Conservation (phyloP, 1,140 invertebrate genomes). For the Leptopilina boulardi region DNA sequence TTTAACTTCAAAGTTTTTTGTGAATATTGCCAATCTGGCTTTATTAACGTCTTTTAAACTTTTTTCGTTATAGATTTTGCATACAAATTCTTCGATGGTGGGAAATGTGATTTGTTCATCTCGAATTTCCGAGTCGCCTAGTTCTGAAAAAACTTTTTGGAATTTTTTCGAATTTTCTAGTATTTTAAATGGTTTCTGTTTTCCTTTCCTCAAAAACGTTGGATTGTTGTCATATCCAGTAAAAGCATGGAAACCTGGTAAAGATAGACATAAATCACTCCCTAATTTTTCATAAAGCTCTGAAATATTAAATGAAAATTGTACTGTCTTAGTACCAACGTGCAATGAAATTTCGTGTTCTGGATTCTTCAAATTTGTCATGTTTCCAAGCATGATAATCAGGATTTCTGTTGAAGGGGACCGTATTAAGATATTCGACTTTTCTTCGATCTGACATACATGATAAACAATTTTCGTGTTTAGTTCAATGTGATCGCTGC, state of each 20-base stretch:
- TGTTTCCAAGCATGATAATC: slow-evolving; percentile 58
- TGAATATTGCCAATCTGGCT: background rate
- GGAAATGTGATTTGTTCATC: background rate
- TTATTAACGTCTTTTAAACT: background rate
- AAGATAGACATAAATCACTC: slow-evolving; percentile 43
- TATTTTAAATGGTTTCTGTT: slow-evolving; percentile 40
- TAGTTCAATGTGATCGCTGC: slow-evolving; percentile 44
- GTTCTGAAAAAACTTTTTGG: background rate
- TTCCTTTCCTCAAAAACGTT: slow-evolving; percentile 47
- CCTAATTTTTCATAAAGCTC: slow-evolving; percentile 46
- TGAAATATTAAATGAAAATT: slow-evolving; percentile 43
- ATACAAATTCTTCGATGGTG: background rate
- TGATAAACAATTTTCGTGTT: slow-evolving; percentile 58
- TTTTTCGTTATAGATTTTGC: background rate
- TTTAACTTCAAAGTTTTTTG: background rate
- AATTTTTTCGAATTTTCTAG: background rate
- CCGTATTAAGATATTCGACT: slow-evolving; percentile 50
- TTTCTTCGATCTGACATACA: slow-evolving; percentile 52
- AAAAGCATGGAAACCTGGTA: slow-evolving; percentile 54
- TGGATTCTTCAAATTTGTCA: slow-evolving; percentile 40
- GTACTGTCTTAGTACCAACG: slow-evolving; percentile 32
- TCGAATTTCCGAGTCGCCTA: background rate
- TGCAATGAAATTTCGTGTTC: slow-evolving; percentile 37
- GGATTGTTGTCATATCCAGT: slow-evolving; percentile 44
- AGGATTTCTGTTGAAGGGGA: slow-evolving; percentile 55